Conservation (phyloP, 2,113 vertebrate genomes). For the Centropus unirufus region DNA sequence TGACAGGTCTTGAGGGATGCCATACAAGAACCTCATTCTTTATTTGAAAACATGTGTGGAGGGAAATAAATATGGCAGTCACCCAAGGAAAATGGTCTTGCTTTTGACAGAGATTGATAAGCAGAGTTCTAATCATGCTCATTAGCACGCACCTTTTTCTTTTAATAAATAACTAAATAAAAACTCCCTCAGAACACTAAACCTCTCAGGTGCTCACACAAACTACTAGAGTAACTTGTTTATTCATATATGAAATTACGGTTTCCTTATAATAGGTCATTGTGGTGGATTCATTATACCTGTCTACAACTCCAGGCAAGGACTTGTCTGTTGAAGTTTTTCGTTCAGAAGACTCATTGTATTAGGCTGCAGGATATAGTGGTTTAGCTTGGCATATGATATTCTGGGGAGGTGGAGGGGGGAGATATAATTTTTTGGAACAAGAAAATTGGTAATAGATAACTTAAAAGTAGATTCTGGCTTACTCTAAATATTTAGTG, state of each 20-base stretch:
- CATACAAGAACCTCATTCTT: slow-evolving; percentile 45
- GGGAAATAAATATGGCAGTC: slow-evolving; percentile 34
- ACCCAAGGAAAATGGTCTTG: slow-evolving; percentile 35
- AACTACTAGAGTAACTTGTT: neutral
- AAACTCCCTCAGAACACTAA: neutral
- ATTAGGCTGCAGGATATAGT: neutral
- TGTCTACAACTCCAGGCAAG: slow-evolving; percentile 13
- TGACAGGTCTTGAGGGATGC: slow-evolving; percentile 36
- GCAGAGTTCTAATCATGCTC: slow-evolving; percentile 4
- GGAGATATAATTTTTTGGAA: neutral
- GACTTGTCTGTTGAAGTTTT: slow-evolving; percentile 23
- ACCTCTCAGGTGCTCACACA: neutral
- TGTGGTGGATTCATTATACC: neutral
- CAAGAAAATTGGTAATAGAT: neutral
- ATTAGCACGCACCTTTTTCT: slow-evolving; percentile 3
- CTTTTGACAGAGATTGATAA: slow-evolving; percentile 50
- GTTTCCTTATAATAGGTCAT: slow-evolving; percentile 29
- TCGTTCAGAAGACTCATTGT: slow-evolving; percentile 32
- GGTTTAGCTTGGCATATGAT: slow-evolving; percentile 17
- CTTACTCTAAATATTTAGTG: neutral
- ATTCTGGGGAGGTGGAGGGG: neutral
- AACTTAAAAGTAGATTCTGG: neutral
- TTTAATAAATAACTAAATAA: neutral
- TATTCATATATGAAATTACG: slow-evolving; percentile 6
- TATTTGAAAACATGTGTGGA: neutral